Evolutionary conservation across 2,797 vertebrate species (phyloP).

Genomic region (Neomorphus geoffroyi): DNA sequence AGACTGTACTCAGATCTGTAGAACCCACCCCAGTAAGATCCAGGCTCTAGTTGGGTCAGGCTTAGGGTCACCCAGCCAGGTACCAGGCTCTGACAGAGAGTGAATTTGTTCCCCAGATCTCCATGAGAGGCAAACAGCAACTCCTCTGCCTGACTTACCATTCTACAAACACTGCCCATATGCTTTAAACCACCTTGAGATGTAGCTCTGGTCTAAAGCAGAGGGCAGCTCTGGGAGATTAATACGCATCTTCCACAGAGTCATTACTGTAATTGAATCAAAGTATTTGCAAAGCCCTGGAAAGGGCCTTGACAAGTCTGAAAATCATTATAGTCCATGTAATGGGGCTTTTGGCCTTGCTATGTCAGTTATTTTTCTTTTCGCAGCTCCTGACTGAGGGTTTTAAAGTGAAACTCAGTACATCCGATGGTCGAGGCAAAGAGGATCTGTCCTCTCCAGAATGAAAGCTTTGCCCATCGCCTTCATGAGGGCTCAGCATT

Average conservation of each 20-base stretch:
- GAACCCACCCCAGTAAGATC: not conserved
- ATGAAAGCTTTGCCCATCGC: not conserved
- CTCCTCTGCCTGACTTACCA: not conserved
- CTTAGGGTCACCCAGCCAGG: not conserved
- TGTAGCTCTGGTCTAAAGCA: not conserved
- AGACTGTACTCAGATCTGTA: not conserved
- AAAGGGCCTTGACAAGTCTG: not conserved
- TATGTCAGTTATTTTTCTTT: not conserved
- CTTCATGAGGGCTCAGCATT: not conserved
- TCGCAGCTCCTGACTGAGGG: not conserved
- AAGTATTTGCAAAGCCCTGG: slow-evolving; percentile 23
- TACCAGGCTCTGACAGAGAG: not conserved
- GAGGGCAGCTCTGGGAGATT: not conserved
- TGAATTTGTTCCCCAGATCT: not conserved
- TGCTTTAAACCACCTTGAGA: not conserved
- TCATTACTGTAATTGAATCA: slow-evolving; percentile 39
- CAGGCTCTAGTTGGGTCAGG: not conserved
- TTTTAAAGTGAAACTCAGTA: slow-evolving; percentile 16
- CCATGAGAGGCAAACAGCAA: not conserved
- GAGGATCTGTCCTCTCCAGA: not conserved
- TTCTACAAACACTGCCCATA: not conserved
- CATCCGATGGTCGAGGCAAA: not conserved
- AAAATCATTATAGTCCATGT: not conserved
- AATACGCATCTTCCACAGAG: not conserved
- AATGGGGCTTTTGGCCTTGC: not conserved